Evolutionary conservation across 2,888 invertebrate species (phyloP).

Genomic region (Caenorhabditis sinica): DNA sequence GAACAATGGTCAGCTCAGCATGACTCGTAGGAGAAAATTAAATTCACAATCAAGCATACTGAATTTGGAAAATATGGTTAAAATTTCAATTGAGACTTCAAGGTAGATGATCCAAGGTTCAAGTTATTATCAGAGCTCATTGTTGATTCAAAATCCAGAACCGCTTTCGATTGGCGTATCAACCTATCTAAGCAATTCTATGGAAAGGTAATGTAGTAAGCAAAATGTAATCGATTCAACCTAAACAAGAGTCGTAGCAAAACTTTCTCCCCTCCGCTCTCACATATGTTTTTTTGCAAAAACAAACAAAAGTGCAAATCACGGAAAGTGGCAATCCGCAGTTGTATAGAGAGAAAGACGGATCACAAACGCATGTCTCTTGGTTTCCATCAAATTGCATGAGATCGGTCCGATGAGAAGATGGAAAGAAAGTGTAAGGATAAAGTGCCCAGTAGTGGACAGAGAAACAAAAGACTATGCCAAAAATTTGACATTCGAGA

Average conservation of each 20-base stretch:
- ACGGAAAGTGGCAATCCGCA: constrained; percentile 39
- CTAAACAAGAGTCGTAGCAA: constrained; percentile 10
- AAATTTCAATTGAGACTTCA: too few species aligned
- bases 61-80: too few species aligned
- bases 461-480: constrained; percentile 41
- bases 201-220: neutral
- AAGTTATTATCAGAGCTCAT: too few species aligned
- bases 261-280: neutral
- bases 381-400: constrained; percentile 54
- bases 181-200: neutral
- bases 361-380: constrained; percentile 36
- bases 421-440: constrained; percentile 31
- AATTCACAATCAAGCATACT: too few species aligned
- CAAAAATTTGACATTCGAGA: constrained; percentile 43
- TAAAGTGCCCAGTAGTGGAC: constrained; percentile 41
- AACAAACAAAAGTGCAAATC: constrained; percentile 56
- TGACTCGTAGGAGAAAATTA: too few species aligned
- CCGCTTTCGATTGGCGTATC: too few species aligned
- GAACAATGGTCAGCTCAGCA: too few species aligned
- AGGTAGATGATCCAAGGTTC: too few species aligned
- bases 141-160: too few species aligned
- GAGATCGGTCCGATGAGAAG: constrained; percentile 20
- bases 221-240: constrained; percentile 14
- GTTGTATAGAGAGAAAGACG: constrained; percentile 55
- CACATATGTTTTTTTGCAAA: constrained; percentile 28